Evolutionary conservation across 2,113 vertebrate species (phyloP).

Genomic region (Arvicanthis niloticus): DNA sequence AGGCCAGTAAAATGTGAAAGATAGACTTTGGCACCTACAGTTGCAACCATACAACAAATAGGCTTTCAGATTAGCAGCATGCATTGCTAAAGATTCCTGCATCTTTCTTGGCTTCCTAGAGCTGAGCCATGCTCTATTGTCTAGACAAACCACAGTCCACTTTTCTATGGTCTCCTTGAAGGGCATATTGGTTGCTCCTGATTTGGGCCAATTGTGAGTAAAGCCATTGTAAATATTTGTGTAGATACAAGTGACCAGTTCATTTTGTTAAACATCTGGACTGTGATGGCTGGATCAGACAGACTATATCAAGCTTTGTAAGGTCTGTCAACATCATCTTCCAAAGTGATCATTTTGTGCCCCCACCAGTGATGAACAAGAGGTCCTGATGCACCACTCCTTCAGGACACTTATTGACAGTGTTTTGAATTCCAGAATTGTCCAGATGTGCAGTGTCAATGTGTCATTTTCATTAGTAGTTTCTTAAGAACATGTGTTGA

Average conservation of each 20-base stretch:
- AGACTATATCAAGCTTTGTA: background rate
- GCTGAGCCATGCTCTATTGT: background rate
- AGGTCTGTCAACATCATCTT: slow-evolving; percentile 22
- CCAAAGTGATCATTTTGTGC: background rate
- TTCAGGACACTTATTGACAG: background rate
- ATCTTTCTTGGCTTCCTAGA: background rate
- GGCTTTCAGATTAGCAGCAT: background rate
- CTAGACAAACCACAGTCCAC: background rate
- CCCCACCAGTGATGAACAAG: background rate
- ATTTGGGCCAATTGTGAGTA: background rate
- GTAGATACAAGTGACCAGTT: background rate
- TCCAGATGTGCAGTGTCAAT: background rate
- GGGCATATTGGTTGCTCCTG: background rate
- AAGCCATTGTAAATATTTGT: slow-evolving; percentile 2
- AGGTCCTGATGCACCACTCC: background rate
- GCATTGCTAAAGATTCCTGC: background rate
- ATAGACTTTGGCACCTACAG: background rate
- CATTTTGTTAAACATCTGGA: background rate
- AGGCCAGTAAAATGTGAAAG: background rate
- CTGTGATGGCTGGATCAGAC: background rate
- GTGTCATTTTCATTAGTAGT: background rate
- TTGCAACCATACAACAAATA: background rate
- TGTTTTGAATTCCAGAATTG: slow-evolving; percentile 4
- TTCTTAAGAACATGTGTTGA: background rate
- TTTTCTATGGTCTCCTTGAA: background rate